These are phyloP conservation scores for Hedya salicella DNA, from an alignment of 2,888 invertebrate species.

Conservation along the genomic window DNA sequence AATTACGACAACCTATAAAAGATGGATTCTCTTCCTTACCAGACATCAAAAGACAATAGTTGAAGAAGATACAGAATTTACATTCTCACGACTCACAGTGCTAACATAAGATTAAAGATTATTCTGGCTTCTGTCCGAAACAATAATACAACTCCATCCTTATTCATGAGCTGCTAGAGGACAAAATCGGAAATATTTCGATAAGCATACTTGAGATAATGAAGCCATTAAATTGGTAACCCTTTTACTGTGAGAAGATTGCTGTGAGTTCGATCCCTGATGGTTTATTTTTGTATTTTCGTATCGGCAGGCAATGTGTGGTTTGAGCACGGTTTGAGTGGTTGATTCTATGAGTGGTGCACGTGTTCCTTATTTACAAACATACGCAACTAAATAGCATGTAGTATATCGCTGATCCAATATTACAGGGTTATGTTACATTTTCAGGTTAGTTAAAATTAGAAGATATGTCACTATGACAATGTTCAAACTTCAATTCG, in stretches of 20 bases:
- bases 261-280: conserved; percentile 56
- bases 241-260: conserved; percentile 74
- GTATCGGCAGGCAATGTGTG: conserved; percentile 66
- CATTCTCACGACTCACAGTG: conserved; percentile 56
- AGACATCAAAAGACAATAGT: neutral
- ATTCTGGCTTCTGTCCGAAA: conserved; percentile 16
- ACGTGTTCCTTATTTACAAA: conserved; percentile 32
- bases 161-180: conserved; percentile 23
- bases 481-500: too few relatives aligned
- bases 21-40: neutral
- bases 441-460: too few relatives aligned
- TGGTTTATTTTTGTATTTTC: conserved; percentile 69
- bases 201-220: conserved; percentile 74
- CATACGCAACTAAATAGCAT: neutral
- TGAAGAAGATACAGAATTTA: conserved; percentile 48
- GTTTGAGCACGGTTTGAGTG: conserved; percentile 63
- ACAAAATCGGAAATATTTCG: conserved; percentile 27
- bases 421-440: too few relatives aligned
- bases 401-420: too few relatives aligned
- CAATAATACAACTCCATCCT: neutral
- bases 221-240: conserved; percentile 78
- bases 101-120: conserved; percentile 47
- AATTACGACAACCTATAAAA: too few relatives aligned
- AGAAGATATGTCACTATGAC: too few relatives aligned
- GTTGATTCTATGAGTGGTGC: conserved; percentile 44